Evolutionary conservation across 1,140 invertebrate genomes (phyloP).

Genomic region (Formica selysi): DNA sequence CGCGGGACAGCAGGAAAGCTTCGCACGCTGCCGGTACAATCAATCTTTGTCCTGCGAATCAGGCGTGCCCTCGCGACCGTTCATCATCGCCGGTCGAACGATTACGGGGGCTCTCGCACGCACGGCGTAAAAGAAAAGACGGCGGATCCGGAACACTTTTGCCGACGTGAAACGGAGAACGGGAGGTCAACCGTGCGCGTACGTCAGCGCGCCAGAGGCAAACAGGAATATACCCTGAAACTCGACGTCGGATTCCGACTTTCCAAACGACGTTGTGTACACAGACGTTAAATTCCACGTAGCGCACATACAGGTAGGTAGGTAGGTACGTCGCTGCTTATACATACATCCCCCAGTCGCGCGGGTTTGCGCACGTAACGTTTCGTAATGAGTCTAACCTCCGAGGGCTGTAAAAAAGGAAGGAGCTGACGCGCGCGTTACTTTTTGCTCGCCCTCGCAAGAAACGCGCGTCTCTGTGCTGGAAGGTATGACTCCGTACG

Average conservation of each 20-base stretch:
- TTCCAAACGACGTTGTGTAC: constrained; percentile 42
- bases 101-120: constrained; percentile 37
- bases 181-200: constrained; percentile 43
- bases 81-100: constrained; percentile 60
- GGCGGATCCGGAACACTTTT: constrained; percentile 8
- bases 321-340: constrained; percentile 43
- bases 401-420: constrained; percentile 68
- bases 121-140: constrained; percentile 39
- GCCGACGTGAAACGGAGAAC: not conserved
- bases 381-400: constrained; percentile 75
- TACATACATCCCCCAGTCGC: constrained; percentile 35
- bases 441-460: constrained; percentile 65
- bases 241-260: constrained; percentile 20
- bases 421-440: constrained; percentile 66
- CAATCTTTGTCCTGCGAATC: constrained; percentile 63
- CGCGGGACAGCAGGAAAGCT: constrained; percentile 54
- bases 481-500: not conserved
- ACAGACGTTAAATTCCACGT: constrained; percentile 50
- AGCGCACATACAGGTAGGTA: not conserved
- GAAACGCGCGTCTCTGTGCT: constrained; percentile 35
- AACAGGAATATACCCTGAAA: not conserved
- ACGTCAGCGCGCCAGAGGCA: constrained; percentile 11
- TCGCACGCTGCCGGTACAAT: constrained; percentile 57
- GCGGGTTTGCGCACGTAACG: constrained; percentile 70
- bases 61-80: constrained; percentile 54